Evolutionary conservation across 2,113 vertebrate species (phyloP).

Genomic region (Plecturocebus donacophilus): DNA sequence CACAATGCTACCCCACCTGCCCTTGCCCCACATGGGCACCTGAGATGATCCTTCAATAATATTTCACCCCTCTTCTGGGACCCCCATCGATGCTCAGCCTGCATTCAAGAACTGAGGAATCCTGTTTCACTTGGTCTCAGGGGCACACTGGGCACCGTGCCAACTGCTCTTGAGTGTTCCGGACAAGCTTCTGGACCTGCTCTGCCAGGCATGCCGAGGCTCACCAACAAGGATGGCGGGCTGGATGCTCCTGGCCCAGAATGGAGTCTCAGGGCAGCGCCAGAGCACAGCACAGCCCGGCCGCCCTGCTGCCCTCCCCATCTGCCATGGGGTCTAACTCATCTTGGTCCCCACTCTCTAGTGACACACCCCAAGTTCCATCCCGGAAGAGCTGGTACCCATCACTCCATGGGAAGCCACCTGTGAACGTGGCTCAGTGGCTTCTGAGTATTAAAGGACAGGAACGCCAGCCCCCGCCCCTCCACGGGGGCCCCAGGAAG

Average conservation of each 20-base stretch:
- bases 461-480: no score
- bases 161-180: background rate
- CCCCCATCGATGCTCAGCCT: rapidly evolving
- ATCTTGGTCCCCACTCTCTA: background rate
- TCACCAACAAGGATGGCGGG: rapidly evolving
- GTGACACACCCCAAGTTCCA: background rate
- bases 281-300: rapidly evolving
- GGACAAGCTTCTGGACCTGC: rapidly evolving
- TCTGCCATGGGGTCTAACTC: background rate
- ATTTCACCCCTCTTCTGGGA: background rate
- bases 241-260: background rate
- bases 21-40: background rate
- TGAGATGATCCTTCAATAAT: background rate
- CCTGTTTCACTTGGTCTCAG: background rate
- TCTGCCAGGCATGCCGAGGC: rapidly evolving
- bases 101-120: background rate
- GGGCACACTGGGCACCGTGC: rapidly evolving
- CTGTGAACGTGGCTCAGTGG: background rate
- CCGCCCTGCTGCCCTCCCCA: background rate
- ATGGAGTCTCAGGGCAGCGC: background rate
- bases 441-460: background rate
- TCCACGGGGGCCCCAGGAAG: rapidly evolving
- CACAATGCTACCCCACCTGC: background rate
- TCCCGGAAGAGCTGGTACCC: background rate
- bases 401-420: background rate